Evolutionary conservation across 1,140 invertebrate genomes (phyloP).

Genomic region (Drosophila murphyi): DNA sequence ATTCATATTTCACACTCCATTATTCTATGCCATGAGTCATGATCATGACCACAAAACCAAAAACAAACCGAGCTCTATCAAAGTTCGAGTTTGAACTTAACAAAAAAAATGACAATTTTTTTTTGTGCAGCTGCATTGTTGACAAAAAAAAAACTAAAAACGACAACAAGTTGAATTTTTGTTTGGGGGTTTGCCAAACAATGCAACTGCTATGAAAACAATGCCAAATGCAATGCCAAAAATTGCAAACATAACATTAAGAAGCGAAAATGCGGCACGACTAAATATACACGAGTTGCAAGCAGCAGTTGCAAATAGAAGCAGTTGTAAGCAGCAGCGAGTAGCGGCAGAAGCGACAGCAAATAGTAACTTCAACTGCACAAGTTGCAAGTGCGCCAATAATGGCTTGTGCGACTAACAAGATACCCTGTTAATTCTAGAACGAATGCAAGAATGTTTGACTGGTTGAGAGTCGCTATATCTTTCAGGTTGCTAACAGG

Average conservation of each 20-base stretch:
- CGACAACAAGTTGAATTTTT: slow-evolving; percentile 9
- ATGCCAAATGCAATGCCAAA: slow-evolving; percentile 50
- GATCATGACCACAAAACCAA: slow-evolving; percentile 17
- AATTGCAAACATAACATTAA: slow-evolving; percentile 57
- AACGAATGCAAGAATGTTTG: background rate
- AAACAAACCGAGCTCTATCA: background rate
- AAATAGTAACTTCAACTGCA: slow-evolving; percentile 2
- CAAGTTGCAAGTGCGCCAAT: too few species aligned
- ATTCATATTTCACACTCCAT: background rate
- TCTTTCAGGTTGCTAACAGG: too few species aligned
- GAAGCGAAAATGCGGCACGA: slow-evolving; percentile 48
- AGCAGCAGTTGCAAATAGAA: slow-evolving; percentile 24
- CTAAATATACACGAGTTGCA: slow-evolving; percentile 32
- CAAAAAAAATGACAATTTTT: slow-evolving; percentile 9
- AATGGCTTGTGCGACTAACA: background rate
- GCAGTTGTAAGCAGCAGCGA: background rate
- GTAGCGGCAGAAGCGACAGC: slow-evolving; percentile 2
- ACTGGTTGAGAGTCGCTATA: too few species aligned
- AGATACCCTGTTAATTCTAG: background rate
- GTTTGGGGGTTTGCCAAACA: slow-evolving; percentile 44
- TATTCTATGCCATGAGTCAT: slow-evolving; percentile 11
- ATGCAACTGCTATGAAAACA: slow-evolving; percentile 49
- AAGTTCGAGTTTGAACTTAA: slow-evolving; percentile 22
- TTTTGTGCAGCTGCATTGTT: slow-evolving; percentile 15
- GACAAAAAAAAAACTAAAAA: slow-evolving; percentile 5